A percentile compares a stretch with the other conserved stretches of the same genome.
phyloP scores from a whole-genome alignment of 2,113 vertebrate species.

The Leptodactylus fuscus region DNA sequence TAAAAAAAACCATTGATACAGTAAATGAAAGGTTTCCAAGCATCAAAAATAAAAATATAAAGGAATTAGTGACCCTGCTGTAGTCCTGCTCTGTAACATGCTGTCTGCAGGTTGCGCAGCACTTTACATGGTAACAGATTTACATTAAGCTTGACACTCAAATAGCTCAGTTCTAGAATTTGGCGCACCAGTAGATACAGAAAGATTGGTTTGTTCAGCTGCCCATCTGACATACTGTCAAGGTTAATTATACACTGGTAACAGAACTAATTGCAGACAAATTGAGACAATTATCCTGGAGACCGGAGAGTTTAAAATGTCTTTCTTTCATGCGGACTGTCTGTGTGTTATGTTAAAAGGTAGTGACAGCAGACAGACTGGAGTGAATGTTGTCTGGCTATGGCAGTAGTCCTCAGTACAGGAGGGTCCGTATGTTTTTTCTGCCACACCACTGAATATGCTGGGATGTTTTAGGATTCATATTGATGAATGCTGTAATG shows the following conservation, averaged over 20 bases:
- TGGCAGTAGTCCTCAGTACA: background rate
- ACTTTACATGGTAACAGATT: too few relatives aligned
- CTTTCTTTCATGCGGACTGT: conserved; percentile 44
- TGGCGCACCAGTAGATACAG: background rate
- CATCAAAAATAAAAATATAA: too few relatives aligned
- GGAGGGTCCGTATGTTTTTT: background rate
- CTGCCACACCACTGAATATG: background rate
- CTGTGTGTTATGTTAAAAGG: conserved; percentile 46
- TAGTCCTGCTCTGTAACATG: too few relatives aligned
- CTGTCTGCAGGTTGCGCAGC: too few relatives aligned
- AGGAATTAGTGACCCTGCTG: too few relatives aligned
- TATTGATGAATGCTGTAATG: conserved; percentile 5
- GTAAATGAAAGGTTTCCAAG: too few relatives aligned
- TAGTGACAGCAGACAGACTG: conserved; percentile 11
- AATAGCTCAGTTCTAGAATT: background rate
- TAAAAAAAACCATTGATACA: too few relatives aligned
- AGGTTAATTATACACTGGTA: conserved; percentile 6
- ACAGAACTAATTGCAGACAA: conserved; percentile 43
- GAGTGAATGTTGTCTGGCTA: background rate
- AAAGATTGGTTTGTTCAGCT: conserved; percentile 29
- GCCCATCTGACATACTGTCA: conserved; percentile 45
- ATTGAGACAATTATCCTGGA: conserved; percentile 50
- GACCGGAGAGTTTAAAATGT: conserved; percentile 41
- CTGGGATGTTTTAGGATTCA: conserved; percentile 9
- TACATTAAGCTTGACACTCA: background rate